Conservation (phyloP, 2,888 invertebrate species). For the Brachylomia viminalis region DNA sequence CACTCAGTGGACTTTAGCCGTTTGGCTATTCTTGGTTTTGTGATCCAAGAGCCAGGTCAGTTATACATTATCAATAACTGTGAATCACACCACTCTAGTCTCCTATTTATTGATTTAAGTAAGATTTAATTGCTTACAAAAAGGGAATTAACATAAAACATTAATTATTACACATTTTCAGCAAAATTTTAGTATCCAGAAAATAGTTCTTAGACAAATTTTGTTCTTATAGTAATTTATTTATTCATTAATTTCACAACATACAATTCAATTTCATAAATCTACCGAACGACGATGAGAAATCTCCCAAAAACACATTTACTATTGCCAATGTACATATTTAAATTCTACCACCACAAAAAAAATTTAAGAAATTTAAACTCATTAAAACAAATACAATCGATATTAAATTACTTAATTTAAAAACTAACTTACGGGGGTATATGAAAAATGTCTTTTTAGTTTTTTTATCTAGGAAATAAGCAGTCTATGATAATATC, state of each 20-base stretch:
- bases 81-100: neutral
- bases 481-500: constrained; percentile 83
- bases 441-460: constrained; percentile 71
- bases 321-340: constrained; percentile 59
- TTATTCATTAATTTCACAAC: constrained; percentile 42
- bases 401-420: constrained; percentile 49
- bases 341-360: constrained; percentile 46
- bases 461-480: constrained; percentile 68
- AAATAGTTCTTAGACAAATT: constrained; percentile 9
- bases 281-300: constrained; percentile 46
- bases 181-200: constrained; percentile 12
- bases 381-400: constrained; percentile 51
- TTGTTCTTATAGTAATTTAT: constrained; percentile 32
- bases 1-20: neutral
- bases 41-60: too few relatives aligned
- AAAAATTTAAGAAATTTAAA: constrained; percentile 25
- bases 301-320: constrained; percentile 52
- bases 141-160: neutral
- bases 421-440: constrained; percentile 48
- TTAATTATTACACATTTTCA: constrained; percentile 1
- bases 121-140: constrained; percentile 20
- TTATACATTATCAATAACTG: neutral
- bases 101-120: neutral
- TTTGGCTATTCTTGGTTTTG: neutral
- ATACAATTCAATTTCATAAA: constrained; percentile 50